Percentiles rank a stretch among this genome's conserved stretches.
Evolutionary conservation across 2,113 vertebrate genomes (phyloP).

Genomic region (Grus americana): DNA sequence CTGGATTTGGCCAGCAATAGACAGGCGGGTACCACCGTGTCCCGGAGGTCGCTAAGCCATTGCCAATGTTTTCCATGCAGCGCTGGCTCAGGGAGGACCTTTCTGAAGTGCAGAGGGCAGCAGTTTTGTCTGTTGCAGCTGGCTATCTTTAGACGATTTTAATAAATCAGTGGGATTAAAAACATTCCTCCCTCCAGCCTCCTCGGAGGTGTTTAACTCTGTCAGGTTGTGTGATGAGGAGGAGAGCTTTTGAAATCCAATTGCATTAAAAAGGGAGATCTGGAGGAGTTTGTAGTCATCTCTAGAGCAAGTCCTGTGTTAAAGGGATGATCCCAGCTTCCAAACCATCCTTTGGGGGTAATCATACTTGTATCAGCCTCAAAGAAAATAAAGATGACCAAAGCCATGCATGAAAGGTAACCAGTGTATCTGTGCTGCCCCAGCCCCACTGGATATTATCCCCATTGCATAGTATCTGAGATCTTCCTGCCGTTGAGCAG

Average conservation of each 20-base stretch:
- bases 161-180: slow-evolving; percentile 68
- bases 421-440: neutral
- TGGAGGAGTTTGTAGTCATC: neutral
- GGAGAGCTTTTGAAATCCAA: slow-evolving; percentile 5
- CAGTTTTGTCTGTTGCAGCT: slow-evolving; percentile 65
- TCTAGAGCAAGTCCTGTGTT: neutral
- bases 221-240: neutral
- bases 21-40: neutral
- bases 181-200: slow-evolving; percentile 66
- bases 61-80: neutral
- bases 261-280: neutral
- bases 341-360: neutral
- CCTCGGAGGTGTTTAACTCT: neutral
- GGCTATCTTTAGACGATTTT: slow-evolving; percentile 70
- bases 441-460: neutral
- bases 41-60: neutral
- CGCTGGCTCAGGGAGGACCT: slow-evolving; percentile 6
- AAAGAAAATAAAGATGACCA: neutral
- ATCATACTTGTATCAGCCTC: neutral
- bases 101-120: slow-evolving; percentile 35
- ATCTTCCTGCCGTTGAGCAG: neutral
- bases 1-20: neutral
- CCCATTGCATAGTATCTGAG: neutral
- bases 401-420: neutral
- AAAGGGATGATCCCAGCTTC: neutral